Percentiles rank a stretch among this genome's conserved stretches.
Conservation (phyloP, 2,888 invertebrate species). For the Cerceris ruficornis region DNA sequence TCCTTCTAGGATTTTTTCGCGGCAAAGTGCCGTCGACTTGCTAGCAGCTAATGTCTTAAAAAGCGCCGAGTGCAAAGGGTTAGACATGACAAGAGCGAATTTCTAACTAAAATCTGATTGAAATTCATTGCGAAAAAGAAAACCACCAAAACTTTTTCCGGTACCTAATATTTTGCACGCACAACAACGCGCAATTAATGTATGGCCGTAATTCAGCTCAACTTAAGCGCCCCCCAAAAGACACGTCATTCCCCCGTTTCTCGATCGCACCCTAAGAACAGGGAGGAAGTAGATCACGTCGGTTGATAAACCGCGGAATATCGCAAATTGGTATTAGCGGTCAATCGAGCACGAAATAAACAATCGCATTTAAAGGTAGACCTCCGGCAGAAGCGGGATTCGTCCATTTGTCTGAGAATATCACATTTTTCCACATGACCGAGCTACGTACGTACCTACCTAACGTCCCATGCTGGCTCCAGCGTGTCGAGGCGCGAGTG, state of each 20-base stretch:
- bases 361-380: conserved; percentile 68
- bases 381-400: conserved; percentile 58
- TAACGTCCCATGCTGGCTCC: background rate
- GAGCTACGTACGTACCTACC: conserved; percentile 12
- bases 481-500: conserved; percentile 17
- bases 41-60: too few species aligned
- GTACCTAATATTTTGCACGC: too few species aligned
- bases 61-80: too few species aligned
- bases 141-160: too few species aligned
- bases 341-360: conserved; percentile 70
- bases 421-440: conserved; percentile 67
- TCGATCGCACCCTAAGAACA: background rate
- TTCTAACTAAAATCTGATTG: too few species aligned
- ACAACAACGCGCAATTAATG: too few species aligned
- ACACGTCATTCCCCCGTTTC: background rate
- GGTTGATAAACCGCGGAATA: conserved; percentile 56
- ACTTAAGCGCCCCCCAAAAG: too few species aligned
- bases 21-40: too few species aligned
- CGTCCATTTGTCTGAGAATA: conserved; percentile 67
- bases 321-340: conserved; percentile 68
- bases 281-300: conserved; percentile 14
- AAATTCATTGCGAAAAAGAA: too few species aligned
- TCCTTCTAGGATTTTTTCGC: too few species aligned
- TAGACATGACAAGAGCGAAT: too few species aligned
- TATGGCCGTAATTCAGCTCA: too few species aligned